A percentile compares a stretch with the other conserved stretches of the same genome.
Conservation (phyloP, 1,140 invertebrate genomes). For the Tetramorium parvispinum region DNA sequence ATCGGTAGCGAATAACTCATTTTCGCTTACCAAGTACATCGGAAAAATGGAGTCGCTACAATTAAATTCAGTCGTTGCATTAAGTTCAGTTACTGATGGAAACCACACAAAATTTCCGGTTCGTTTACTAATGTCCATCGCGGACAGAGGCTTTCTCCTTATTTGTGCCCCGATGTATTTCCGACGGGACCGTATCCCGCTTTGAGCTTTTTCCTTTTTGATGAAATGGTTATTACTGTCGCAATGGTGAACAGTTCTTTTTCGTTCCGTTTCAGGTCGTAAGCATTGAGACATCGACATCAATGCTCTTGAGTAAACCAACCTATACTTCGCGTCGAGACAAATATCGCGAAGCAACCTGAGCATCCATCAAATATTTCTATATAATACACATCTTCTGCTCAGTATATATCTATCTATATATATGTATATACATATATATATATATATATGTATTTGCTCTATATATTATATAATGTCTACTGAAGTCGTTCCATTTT, state of each 20-base stretch:
- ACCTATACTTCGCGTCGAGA: constrained; percentile 39
- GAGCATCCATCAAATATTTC: constrained; percentile 55
- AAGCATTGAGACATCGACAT: constrained; percentile 46
- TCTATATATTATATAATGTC: too few relatives aligned
- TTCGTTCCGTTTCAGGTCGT: constrained; percentile 35
- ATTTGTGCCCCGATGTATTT: constrained; percentile 40
- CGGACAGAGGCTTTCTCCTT: constrained; percentile 29
- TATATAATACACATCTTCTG: constrained; percentile 37
- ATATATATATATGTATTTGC: not conserved
- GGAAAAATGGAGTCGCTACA: constrained; percentile 32
- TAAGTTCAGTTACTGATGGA: constrained; percentile 42
- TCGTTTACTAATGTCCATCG: constrained; percentile 53
- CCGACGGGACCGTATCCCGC: constrained; percentile 27
- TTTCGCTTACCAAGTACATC: not conserved
- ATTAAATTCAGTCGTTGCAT: constrained; percentile 47
- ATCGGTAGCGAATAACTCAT: not conserved
- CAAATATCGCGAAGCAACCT: constrained; percentile 47
- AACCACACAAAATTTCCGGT: constrained; percentile 54
- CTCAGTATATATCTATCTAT: not conserved
- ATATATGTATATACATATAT: not conserved
- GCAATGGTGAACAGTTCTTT: constrained; percentile 46
- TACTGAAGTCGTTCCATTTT: not conserved
- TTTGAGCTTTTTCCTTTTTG: constrained; percentile 51
- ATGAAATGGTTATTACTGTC: constrained; percentile 59
- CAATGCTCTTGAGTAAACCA: constrained; percentile 32